These are phyloP conservation scores for Diplosoma virens DNA, from an alignment of 23 tunicate species.

Conservation along the genomic window DNA sequence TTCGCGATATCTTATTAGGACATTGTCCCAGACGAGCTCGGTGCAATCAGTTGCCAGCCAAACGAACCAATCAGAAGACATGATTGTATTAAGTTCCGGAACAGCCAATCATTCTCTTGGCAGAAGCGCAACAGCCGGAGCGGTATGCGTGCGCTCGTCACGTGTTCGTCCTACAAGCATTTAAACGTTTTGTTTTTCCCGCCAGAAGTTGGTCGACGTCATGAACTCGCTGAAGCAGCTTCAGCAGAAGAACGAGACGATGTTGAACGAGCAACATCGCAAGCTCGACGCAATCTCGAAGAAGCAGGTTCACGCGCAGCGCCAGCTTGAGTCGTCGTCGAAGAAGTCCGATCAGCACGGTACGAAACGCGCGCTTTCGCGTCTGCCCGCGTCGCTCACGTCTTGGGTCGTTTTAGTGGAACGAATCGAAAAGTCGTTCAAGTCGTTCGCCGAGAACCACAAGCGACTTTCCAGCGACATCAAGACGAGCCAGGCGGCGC, in stretches of 20 bases:
- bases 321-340: constrained; percentile 19
- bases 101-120: background rate
- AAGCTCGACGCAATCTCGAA: constrained; percentile 47
- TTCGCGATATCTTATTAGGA: background rate
- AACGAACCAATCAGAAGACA: background rate
- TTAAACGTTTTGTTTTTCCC: background rate
- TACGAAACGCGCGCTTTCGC: background rate
- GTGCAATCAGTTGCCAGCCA: background rate
- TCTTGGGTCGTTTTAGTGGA: constrained; percentile 34
- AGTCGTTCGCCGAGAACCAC: constrained; percentile 49
- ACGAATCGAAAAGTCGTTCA: constrained; percentile 53
- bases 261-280: constrained; percentile 62
- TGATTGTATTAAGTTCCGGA: background rate
- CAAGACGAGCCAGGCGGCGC: constrained; percentile 33
- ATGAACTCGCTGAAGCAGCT: constrained; percentile 20
- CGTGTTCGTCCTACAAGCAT: background rate
- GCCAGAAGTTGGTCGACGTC: background rate
- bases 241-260: constrained; percentile 46
- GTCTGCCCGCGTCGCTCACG: background rate
- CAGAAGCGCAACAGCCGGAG: background rate
- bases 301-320: constrained; percentile 47
- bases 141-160: background rate
- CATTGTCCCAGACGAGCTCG: background rate
- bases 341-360: constrained; percentile 70
- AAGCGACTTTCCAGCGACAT: constrained; percentile 41